These are phyloP conservation scores for Papilio helenus DNA, from an alignment of 1,140 invertebrate species.

Conservation along the genomic window DNA sequence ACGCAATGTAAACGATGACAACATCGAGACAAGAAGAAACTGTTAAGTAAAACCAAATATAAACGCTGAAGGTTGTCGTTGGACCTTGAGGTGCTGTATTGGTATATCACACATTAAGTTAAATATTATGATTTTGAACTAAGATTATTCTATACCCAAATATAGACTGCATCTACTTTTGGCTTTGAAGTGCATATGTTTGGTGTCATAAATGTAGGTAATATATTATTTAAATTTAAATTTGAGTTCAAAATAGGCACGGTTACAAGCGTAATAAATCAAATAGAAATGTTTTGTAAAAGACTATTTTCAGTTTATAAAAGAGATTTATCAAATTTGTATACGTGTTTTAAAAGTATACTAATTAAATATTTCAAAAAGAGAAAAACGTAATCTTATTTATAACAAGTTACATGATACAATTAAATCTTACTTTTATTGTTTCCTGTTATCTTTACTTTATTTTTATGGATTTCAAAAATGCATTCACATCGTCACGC, in stretches of 20 bases:
- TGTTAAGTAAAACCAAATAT: slow-evolving; percentile 34
- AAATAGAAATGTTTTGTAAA: no score
- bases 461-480: slow-evolving; percentile 3
- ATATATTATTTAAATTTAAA: no score
- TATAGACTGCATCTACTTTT: no score
- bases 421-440: neutral
- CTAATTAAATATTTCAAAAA: slow-evolving; percentile 5
- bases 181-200: no score
- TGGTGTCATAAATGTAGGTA: no score
- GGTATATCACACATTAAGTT: neutral
- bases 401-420: neutral
- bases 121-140: no score
- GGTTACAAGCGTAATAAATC: no score
- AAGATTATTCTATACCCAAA: no score
- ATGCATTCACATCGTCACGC: slow-evolving; percentile 1
- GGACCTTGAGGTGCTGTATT: slow-evolving; percentile 15
- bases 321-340: no score
- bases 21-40: slow-evolving; percentile 31
- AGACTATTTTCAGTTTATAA: no score
- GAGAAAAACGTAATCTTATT: neutral
- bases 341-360: neutral
- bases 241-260: no score
- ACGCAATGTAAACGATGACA: slow-evolving; percentile 34
- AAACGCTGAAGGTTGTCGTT: slow-evolving; percentile 25
- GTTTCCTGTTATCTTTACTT: slow-evolving; percentile 1